A percentile compares a stretch with the other conserved stretches of the same genome.
Evolutionary conservation across 1,140 invertebrate genomes (phyloP).

Genomic region (Sweltsa coloradensis): DNA sequence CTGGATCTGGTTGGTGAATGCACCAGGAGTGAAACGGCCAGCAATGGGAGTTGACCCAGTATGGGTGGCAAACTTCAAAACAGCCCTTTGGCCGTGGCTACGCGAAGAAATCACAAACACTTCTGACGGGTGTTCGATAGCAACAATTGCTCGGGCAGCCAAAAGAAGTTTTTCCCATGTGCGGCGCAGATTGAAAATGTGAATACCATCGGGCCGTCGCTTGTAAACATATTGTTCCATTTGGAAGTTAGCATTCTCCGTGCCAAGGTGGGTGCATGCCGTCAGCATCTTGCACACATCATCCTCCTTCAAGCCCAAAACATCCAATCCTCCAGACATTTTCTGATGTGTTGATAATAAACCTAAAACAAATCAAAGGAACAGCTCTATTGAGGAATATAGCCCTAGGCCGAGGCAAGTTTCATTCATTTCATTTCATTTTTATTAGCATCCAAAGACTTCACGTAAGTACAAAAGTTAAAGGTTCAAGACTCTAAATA

Average conservation of each 20-base stretch:
- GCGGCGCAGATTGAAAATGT: constrained; percentile 91
- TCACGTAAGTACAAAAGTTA: too few relatives aligned
- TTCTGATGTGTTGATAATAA: constrained; percentile 41
- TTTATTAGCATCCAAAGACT: too few relatives aligned
- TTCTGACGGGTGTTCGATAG: constrained; percentile 95
- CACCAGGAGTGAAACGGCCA: constrained; percentile 97
- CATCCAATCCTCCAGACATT: constrained; percentile 88
- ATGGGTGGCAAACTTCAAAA: constrained; percentile 96
- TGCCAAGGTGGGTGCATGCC: constrained; percentile 85
- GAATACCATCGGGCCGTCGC: constrained; percentile 81
- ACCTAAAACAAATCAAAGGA: background rate
- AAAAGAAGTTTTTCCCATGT: constrained; percentile 98
- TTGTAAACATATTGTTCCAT: constrained; percentile 93
- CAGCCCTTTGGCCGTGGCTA: constrained; percentile 91
- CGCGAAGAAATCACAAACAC: constrained; percentile 93
- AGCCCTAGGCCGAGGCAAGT: too few relatives aligned
- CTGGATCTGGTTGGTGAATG: constrained; percentile 93
- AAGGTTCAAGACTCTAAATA: too few relatives aligned
- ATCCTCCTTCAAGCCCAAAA: constrained; percentile 76
- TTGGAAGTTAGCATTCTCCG: constrained; percentile 89
- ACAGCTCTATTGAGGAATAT: background rate
- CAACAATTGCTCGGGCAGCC: constrained; percentile 93
- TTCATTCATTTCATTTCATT: too few relatives aligned
- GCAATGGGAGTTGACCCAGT: constrained; percentile 97
- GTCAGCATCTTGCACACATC: constrained; percentile 98